Percentiles rank a stretch among this genome's conserved stretches.
These are phyloP conservation scores for Acleris cristana DNA, from an alignment of 2,888 invertebrate genomes.

Conservation along the genomic window DNA sequence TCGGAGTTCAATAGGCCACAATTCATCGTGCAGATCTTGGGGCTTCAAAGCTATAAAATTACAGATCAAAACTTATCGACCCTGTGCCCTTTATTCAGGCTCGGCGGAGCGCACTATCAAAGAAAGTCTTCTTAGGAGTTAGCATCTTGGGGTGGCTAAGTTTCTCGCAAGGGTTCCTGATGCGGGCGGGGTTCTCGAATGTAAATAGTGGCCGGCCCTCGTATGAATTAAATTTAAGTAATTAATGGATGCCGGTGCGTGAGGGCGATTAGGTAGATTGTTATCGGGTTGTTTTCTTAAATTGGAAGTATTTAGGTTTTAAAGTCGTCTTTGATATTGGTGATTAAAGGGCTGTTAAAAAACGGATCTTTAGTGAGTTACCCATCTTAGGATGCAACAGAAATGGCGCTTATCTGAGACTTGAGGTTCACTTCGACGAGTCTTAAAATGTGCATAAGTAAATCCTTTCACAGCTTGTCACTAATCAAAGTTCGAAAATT, in stretches of 20 bases:
- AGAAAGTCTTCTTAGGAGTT: conserved; percentile 82
- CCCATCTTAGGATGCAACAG: too few relatives aligned
- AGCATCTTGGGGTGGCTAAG: conserved; percentile 80
- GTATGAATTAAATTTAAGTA: conserved; percentile 84
- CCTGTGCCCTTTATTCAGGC: conserved; percentile 79
- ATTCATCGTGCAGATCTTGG: conserved; percentile 66
- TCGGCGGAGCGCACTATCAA: conserved; percentile 82
- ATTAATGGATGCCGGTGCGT: conserved; percentile 70
- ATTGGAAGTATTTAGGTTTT: not conserved
- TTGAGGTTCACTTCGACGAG: too few relatives aligned
- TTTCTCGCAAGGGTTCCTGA: conserved; percentile 79
- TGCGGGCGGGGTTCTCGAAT: conserved; percentile 81
- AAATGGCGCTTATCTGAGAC: too few relatives aligned
- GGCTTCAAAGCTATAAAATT: conserved; percentile 82
- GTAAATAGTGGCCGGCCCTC: conserved; percentile 80
- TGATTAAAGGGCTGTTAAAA: not conserved
- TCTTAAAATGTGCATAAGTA: too few relatives aligned
- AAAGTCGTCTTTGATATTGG: not conserved
- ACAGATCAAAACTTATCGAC: conserved; percentile 83
- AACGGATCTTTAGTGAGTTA: not conserved
- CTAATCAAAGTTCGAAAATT: too few relatives aligned
- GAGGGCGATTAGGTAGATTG: conserved; percentile 29
- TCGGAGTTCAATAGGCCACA: conserved; percentile 73
- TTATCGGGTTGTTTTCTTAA: conserved; percentile 3
- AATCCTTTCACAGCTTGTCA: too few relatives aligned